A percentile compares a stretch with the other conserved stretches of the same genome.
phyloP scores from a whole-genome alignment of 2,888 invertebrate species.

The Ectemnius continuus region DNA sequence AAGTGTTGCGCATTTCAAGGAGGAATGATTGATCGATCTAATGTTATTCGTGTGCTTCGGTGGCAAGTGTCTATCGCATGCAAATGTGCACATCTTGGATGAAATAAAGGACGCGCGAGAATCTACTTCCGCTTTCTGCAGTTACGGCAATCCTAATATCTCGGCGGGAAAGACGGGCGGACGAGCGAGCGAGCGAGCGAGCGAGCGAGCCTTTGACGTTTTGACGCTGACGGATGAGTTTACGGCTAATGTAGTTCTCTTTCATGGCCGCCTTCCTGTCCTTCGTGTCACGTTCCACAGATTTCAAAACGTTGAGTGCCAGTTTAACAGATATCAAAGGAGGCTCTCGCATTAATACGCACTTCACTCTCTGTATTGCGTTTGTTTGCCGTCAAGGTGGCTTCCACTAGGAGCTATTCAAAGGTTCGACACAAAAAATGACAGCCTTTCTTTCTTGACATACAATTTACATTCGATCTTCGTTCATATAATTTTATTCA shows the following conservation, averaged over 20 bases:
- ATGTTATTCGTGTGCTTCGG: too few relatives aligned
- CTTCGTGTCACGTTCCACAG: constrained; percentile 48
- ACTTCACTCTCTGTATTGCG: not conserved
- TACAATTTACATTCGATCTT: too few relatives aligned
- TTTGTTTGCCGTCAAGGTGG: not conserved
- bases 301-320: constrained; percentile 55
- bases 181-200: too few relatives aligned
- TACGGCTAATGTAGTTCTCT: constrained; percentile 75
- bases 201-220: constrained; percentile 68
- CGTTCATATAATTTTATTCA: too few relatives aligned
- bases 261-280: constrained; percentile 70
- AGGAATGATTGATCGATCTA: not conserved
- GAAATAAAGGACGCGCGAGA: constrained; percentile 44
- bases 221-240: constrained; percentile 77
- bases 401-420: too few relatives aligned
- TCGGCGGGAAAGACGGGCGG: constrained; percentile 60
- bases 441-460: too few relatives aligned
- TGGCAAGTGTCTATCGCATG: constrained; percentile 13
- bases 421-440: too few relatives aligned
- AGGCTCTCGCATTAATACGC: too few relatives aligned
- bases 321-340: constrained; percentile 46
- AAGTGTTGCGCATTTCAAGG: not conserved
- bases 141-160: constrained; percentile 73
- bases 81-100: constrained; percentile 44
- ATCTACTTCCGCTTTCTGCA: constrained; percentile 40